Percentiles rank a stretch among this genome's conserved stretches.
These are phyloP conservation scores for Eupithecia subfuscata DNA, from an alignment of 2,888 invertebrate genomes.

Conservation along the genomic window DNA sequence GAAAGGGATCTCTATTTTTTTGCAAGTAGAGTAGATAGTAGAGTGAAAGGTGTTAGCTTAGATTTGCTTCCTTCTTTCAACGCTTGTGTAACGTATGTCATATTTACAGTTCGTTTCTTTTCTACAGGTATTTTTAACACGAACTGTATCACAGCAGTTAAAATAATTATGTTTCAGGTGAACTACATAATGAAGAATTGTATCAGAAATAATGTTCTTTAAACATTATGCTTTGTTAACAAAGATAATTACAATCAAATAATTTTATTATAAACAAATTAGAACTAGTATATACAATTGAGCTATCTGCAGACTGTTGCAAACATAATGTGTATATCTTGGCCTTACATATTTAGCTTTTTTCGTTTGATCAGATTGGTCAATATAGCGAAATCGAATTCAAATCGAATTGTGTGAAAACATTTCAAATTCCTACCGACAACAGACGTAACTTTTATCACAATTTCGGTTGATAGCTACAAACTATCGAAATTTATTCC, in stretches of 20 bases:
- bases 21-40: neutral
- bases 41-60: neutral
- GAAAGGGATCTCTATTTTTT: constrained; percentile 17
- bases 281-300: no score
- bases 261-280: no score
- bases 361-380: neutral
- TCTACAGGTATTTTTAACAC: constrained; percentile 11
- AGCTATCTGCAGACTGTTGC: no score
- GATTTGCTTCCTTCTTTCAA: constrained; percentile 32
- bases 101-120: constrained; percentile 13
- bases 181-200: neutral
- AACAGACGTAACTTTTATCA: neutral
- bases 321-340: neutral
- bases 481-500: neutral
- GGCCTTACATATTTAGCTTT: neutral
- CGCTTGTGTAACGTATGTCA: constrained; percentile 17
- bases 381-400: neutral
- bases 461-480: neutral
- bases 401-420: neutral
- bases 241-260: no score
- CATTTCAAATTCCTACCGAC: neutral
- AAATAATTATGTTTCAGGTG: neutral
- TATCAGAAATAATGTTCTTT: neutral
- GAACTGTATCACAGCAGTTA: neutral
- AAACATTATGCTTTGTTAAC: no score